Percentiles rank a stretch among this genome's conserved stretches.
These are phyloP conservation scores for Takifugu bimaculatus DNA, from an alignment of 2,113 vertebrate species.

Conservation along the genomic window DNA sequence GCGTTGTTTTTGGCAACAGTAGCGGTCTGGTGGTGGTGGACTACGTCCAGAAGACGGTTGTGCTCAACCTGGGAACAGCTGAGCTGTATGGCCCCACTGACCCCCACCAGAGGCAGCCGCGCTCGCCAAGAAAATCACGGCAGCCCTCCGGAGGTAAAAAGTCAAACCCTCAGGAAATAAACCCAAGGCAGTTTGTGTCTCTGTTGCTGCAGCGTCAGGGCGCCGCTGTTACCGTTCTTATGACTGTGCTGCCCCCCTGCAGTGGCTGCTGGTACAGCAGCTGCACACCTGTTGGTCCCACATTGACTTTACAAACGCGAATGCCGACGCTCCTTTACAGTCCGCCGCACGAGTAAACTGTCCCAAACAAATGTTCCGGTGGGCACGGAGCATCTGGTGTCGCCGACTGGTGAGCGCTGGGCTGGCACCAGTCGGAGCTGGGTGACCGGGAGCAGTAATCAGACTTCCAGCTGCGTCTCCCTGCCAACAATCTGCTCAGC, in stretches of 20 bases:
- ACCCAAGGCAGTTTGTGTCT: not conserved
- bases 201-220: slow-evolving; percentile 32
- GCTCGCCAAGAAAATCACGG: slow-evolving; percentile 92
- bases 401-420: slow-evolving; percentile 59
- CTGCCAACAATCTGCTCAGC: slow-evolving; percentile 49
- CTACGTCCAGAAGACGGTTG: slow-evolving; percentile 94
- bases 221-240: not conserved
- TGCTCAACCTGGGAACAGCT: slow-evolving; percentile 89
- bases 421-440: slow-evolving; percentile 63
- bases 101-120: slow-evolving; percentile 93
- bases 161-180: not conserved
- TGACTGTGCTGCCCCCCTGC: slow-evolving; percentile 65
- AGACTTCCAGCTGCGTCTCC: slow-evolving; percentile 62
- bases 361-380: slow-evolving; percentile 13
- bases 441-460: slow-evolving; percentile 58
- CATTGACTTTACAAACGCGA: slow-evolving; percentile 23
- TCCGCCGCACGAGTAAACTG: not conserved
- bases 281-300: slow-evolving; percentile 25
- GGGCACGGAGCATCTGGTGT: slow-evolving; percentile 55
- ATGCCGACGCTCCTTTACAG: slow-evolving; percentile 2
- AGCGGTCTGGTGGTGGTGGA: slow-evolving; percentile 96
- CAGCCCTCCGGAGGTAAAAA: slow-evolving; percentile 92
- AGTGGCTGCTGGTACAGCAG: slow-evolving; percentile 45
- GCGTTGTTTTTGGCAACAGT: slow-evolving; percentile 94
- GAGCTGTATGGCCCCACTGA: slow-evolving; percentile 94